Percentiles rank a stretch among this genome's conserved stretches.
These are phyloP conservation scores for Ellobius talpinus DNA, from an alignment of 2,113 vertebrate species.

Conservation along the genomic window DNA sequence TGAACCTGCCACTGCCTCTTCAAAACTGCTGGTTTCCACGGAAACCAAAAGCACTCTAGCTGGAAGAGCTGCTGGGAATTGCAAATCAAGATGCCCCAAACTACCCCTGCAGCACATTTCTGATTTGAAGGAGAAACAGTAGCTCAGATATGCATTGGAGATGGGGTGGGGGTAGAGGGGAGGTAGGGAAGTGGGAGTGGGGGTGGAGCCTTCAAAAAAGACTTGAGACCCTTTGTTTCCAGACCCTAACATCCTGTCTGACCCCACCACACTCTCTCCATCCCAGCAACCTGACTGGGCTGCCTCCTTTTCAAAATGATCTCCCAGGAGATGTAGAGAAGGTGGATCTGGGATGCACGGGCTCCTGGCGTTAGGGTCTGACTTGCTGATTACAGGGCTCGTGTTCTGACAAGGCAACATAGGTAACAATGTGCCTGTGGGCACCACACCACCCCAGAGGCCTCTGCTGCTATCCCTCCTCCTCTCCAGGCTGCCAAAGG, in stretches of 20 bases:
- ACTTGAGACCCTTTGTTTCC: not conserved
- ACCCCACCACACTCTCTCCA: not conserved
- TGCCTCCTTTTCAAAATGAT: not conserved
- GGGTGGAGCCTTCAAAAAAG: accelerated
- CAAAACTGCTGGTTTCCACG: slow-evolving; percentile 69
- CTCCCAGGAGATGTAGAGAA: not conserved
- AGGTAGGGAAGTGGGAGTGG: not conserved
- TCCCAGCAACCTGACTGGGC: not conserved
- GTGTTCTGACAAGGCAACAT: not conserved
- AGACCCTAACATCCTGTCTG: not conserved
- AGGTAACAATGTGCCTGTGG: not conserved
- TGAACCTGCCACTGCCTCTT: slow-evolving; percentile 62
- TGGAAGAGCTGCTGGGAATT: slow-evolving; percentile 62
- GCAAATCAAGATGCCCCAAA: slow-evolving; percentile 67
- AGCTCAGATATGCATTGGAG: not conserved
- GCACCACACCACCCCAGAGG: not conserved
- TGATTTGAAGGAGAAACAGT: not conserved
- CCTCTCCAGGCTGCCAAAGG: not conserved
- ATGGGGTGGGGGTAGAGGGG: not conserved
- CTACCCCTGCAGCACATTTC: not conserved
- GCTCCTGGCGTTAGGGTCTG: not conserved
- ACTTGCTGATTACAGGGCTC: not conserved
- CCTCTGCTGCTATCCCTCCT: not conserved
- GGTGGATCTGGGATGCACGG: accelerated
- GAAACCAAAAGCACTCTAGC: slow-evolving; percentile 51